Conservation (phyloP, 53 echinoderm and acorn worm species). For the Mesocentrotus franciscanus region DNA sequence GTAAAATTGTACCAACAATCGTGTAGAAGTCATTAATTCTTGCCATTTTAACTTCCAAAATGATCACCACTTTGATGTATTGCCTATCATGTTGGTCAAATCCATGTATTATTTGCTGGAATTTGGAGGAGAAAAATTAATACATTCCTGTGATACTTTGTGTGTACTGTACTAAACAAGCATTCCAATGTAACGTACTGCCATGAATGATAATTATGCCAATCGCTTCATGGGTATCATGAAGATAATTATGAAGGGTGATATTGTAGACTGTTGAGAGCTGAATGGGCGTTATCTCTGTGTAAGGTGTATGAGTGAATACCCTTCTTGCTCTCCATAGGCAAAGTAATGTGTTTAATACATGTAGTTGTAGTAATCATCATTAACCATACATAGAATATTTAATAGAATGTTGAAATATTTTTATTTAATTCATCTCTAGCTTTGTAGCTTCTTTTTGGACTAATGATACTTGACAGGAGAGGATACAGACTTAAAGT, state of each 20-base stretch:
- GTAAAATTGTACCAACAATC: background rate
- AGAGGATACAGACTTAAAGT: background rate
- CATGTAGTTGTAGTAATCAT: background rate
- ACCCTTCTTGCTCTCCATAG: background rate
- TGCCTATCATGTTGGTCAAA: constrained; percentile 25
- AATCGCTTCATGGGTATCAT: constrained; percentile 8
- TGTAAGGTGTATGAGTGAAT: background rate
- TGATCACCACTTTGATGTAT: background rate
- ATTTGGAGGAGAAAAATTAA: background rate
- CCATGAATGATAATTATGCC: background rate
- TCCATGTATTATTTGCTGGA: constrained; percentile 30
- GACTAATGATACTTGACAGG: background rate
- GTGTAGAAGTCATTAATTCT: constrained; percentile 12
- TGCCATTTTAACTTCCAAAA: constrained; percentile 21
- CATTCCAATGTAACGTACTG: constrained; percentile 30
- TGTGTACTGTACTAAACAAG: constrained; percentile 29
- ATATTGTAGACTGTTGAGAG: background rate
- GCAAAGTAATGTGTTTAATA: background rate
- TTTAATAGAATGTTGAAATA: background rate
- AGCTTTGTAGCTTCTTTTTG: too few species aligned
- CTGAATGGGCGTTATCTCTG: background rate
- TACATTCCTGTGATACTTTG: constrained; percentile 4
- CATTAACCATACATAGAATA: background rate
- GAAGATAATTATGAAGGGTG: constrained; percentile 10
- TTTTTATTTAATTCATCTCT: too few species aligned